Percentiles rank a stretch among this genome's conserved stretches.
phyloP scores from a whole-genome alignment of 2,888 invertebrate species.

The Lamproptera curius region DNA sequence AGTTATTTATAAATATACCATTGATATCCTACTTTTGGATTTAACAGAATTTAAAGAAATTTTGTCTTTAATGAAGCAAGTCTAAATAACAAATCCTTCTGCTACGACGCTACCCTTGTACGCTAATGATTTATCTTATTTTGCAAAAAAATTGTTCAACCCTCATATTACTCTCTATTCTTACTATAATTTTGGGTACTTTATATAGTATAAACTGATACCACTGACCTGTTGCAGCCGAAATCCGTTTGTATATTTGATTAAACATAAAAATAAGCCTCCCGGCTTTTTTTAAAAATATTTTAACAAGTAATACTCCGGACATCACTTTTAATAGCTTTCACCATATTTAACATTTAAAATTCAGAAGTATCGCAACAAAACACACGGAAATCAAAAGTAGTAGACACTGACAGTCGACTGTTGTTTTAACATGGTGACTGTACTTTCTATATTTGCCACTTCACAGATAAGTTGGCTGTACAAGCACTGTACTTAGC shows the following conservation, averaged over 20 bases:
- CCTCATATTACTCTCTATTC: neutral
- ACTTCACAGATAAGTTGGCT: neutral
- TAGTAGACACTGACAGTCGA: conserved; percentile 14
- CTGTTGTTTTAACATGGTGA: neutral
- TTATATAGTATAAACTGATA: conserved; percentile 2
- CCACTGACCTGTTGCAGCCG: conserved; percentile 10
- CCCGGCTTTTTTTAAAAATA: conserved; percentile 12
- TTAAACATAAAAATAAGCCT: conserved; percentile 13
- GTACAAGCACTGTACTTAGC: too few relatives aligned
- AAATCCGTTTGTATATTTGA: conserved; percentile 15
- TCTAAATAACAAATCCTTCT: neutral
- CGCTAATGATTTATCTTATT: conserved; percentile 1
- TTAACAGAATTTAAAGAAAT: conserved; percentile 5
- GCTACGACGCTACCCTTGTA: neutral
- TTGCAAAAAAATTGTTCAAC: neutral
- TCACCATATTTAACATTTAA: conserved; percentile 11
- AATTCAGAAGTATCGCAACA: conserved; percentile 15
- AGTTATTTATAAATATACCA: neutral
- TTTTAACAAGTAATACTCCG: conserved; percentile 12
- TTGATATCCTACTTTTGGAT: conserved; percentile 5
- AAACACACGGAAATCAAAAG: conserved; percentile 11
- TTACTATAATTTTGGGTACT: conserved; percentile 3
- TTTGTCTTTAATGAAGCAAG: neutral
- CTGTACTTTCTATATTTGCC: neutral
- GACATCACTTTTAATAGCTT: conserved; percentile 10